Base-by-base conservation (phyloP, 2,113 vertebrate species). In the Dolichotis patagonum region DNA sequence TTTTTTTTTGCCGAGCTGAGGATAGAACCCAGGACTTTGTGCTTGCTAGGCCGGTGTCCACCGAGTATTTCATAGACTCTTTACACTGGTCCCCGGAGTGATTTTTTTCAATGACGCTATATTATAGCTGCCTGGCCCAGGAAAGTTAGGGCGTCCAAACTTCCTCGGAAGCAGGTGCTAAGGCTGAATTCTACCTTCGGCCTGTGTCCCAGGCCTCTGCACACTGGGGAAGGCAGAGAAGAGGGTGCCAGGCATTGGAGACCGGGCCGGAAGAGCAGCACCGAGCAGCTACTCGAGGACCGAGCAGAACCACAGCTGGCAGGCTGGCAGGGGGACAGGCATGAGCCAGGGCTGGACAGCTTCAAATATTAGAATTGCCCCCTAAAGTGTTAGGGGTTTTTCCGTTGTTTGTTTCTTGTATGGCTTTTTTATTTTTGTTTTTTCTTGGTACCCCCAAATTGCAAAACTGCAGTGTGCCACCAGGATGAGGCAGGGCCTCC, bases 141-240 rank as follows among this genome's bases (percentile, higher is more conserved):
- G 26, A 41, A 38, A 30, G 13, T 0, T 7, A 12, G 38, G 77
- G 12, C 2, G 0, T 35, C n/a, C 19, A 0, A 60, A 17, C 24
- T 19, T 3, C 56, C 67, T 41, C 6, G 1, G 0, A 2, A 5
- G 12, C 7, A 13, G 3, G 11, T 0, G 1, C 13, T n/a, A n/a
- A n/a, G n/a, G n/a, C n/a, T 20, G 26, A 16, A 17, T 20, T 56
- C 38, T 56, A 7, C 22, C 32, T 1, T 14, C 9, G 38, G 41
- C 14, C 49, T 52, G 49, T 3, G 13, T 12, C 43, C n/a, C 41
- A 12, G 65, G 14, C 13, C 28, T 14, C 85, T 6, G 1, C 5
- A 28, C 43, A 22, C 26, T 3, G 4, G 0, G 28, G 63, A 28
- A 65, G 38, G 62, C 0, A 4, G 20, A 4, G 7, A 5, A 30